A percentile compares a stretch with the other conserved stretches of the same genome.
Conservation (phyloP, 2,888 invertebrate genomes). For the Drosophila recens region DNA sequence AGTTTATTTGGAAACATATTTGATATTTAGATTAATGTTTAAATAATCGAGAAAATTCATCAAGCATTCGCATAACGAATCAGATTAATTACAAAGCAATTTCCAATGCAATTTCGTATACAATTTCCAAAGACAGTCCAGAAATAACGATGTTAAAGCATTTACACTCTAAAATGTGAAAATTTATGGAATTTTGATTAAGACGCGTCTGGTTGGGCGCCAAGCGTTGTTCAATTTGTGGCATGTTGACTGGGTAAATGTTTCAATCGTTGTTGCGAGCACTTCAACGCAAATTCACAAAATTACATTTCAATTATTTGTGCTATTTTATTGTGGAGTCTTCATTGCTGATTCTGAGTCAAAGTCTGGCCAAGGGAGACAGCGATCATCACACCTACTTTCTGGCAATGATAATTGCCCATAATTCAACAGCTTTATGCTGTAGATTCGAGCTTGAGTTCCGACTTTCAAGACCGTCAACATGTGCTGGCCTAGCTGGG, state of each 20-base stretch:
- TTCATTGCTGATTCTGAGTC: conserved; percentile 11
- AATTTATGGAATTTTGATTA: conserved; percentile 74
- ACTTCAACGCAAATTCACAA: conserved; percentile 51
- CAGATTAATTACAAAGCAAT: conserved; percentile 52
- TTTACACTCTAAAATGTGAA: conserved; percentile 47
- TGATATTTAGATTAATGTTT: conserved; percentile 14
- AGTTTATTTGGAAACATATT: neutral
- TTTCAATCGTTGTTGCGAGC: conserved; percentile 51
- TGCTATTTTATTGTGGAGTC: conserved; percentile 67
- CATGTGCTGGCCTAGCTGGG: conserved; percentile 7
- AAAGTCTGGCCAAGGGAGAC: conserved; percentile 31
- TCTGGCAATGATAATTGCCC: conserved; percentile 75
- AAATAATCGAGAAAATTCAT: conserved; percentile 16
- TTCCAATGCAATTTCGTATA: conserved; percentile 54
- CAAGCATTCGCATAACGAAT: conserved; percentile 53
- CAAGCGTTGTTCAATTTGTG: conserved; percentile 30
- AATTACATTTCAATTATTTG: conserved; percentile 79
- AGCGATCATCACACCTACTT: conserved; percentile 78
- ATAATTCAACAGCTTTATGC: conserved; percentile 79
- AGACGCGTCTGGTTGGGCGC: conserved; percentile 33
- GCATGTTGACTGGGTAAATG: conserved; percentile 41
- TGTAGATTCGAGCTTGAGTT: conserved; percentile 38
- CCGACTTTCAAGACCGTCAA: too few species aligned
- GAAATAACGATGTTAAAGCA: conserved; percentile 10
- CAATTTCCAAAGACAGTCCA: conserved; percentile 24